Base-by-base conservation (phyloP, 2,888 invertebrate species). In the Athalia rosae region DNA sequence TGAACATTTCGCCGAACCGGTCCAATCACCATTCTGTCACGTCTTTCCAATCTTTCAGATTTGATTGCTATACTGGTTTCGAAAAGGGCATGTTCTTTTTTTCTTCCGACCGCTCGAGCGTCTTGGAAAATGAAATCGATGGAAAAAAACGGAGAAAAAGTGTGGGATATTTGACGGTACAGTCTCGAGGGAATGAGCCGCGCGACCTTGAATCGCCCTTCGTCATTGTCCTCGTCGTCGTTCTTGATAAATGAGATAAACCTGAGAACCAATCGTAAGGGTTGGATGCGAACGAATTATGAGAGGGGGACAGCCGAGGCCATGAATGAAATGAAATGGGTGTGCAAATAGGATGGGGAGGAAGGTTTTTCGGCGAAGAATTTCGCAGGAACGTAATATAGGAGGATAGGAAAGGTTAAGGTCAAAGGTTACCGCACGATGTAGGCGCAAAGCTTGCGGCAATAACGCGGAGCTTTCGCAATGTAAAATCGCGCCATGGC, bases 361-460 rank as follows among this genome's bases (percentile, higher is more conserved):
- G 48, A 50, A 53, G 67, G 50, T 15, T 50, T 67, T 67, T 67
- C 50, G 7, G 11, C 28, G 4, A 28, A 41, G 67, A 41, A 53
- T 11, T 5, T 4, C 28, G 50, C 50, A n/a, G 41, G 15, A 11
- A 28, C 50, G n/a, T 50, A 7, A 28, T 7, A 11, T 4, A 41
- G 3, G 6, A 11, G 6, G 41, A 62, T 8, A 50, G 8, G 47
- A 9, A 79, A 79, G 79, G 78, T 79, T 59, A 69, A 77, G 77
- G 79, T 76, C 61, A 63, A 76, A 77, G 69, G 53, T 79, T 77
- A 74, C 59, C 43, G 45, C 53, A 47, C 53, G 73, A 63, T 50
- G 45, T 66, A n/a, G 45, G 61, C 9, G 41, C 13, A 41, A 47
- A 6, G 47, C 48, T 15, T 43, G 15, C n/a, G 43, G 47, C 76